phyloP scores from a whole-genome alignment of 2,797 vertebrate species.

The Alectoris magna region DNA sequence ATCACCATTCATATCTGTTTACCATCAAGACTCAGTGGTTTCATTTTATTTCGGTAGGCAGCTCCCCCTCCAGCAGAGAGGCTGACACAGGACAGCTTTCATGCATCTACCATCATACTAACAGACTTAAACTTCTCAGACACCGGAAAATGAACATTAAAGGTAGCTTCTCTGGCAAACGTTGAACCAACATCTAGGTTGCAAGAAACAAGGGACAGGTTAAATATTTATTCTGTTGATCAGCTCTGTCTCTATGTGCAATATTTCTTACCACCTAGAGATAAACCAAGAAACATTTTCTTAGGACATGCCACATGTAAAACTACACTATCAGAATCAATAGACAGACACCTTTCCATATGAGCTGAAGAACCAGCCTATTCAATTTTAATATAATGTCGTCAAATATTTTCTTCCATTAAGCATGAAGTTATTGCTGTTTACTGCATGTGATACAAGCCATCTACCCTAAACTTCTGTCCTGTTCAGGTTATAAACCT shows the following conservation, averaged over 20 bases:
- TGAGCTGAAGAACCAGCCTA: neutral
- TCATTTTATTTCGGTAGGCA: neutral
- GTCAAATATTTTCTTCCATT: neutral
- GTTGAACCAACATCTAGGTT: neutral
- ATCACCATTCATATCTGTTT: neutral
- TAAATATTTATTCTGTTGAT: conserved; percentile 31
- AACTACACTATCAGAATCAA: neutral
- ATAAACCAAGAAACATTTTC: conserved; percentile 31
- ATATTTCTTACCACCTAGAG: neutral
- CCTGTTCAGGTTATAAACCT: neutral
- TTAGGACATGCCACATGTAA: neutral
- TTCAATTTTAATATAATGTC: neutral
- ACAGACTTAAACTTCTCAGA: neutral
- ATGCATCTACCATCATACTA: neutral
- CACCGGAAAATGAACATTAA: neutral
- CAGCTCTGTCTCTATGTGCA: neutral
- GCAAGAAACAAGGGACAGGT: neutral
- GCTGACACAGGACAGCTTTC: neutral
- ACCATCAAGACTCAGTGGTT: neutral
- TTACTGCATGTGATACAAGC: neutral
- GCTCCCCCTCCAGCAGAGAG: neutral
- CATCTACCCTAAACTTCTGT: neutral
- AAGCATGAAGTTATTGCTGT: neutral
- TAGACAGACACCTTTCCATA: neutral
- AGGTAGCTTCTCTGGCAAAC: neutral